Evolutionary conservation across 2,888 invertebrate species (phyloP).

Genomic region (Drosophila quinaria): DNA sequence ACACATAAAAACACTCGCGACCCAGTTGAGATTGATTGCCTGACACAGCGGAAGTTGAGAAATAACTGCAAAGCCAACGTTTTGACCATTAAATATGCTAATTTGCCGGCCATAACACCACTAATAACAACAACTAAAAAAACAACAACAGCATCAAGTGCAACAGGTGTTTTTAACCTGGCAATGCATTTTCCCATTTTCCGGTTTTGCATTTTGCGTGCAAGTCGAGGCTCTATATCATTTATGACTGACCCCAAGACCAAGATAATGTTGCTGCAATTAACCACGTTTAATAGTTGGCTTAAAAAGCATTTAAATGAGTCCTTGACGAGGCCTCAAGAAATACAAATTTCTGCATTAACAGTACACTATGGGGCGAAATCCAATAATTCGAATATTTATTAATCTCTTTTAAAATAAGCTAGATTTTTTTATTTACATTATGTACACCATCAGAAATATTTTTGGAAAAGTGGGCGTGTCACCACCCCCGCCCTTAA

Average conservation of each 20-base stretch:
- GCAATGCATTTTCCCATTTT: conserved; percentile 11
- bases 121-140: conserved; percentile 5
- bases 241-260: conserved; percentile 12
- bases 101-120: conserved; percentile 35
- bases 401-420: no score
- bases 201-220: conserved; percentile 43
- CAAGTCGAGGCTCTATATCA: conserved; percentile 14
- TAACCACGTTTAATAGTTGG: conserved; percentile 42
- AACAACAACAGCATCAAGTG: neutral
- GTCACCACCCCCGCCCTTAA: no score
- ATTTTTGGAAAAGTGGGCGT: no score
- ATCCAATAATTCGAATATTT: no score
- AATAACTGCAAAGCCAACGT: conserved; percentile 37
- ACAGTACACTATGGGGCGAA: no score
- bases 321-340: conserved; percentile 45
- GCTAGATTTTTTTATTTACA: no score
- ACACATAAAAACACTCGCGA: conserved; percentile 15
- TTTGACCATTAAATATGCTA: conserved; percentile 52
- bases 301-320: conserved; percentile 18
- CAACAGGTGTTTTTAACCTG: conserved; percentile 58
- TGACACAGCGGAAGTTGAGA: conserved; percentile 34
- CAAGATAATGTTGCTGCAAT: conserved; percentile 39
- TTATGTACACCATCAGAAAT: no score
- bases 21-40: conserved; percentile 47
- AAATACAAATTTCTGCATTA: conserved; percentile 44